Percentiles rank a stretch among this genome's conserved stretches.
Conservation (phyloP, 1,140 invertebrate genomes). For the Agrilus planipennis region DNA sequence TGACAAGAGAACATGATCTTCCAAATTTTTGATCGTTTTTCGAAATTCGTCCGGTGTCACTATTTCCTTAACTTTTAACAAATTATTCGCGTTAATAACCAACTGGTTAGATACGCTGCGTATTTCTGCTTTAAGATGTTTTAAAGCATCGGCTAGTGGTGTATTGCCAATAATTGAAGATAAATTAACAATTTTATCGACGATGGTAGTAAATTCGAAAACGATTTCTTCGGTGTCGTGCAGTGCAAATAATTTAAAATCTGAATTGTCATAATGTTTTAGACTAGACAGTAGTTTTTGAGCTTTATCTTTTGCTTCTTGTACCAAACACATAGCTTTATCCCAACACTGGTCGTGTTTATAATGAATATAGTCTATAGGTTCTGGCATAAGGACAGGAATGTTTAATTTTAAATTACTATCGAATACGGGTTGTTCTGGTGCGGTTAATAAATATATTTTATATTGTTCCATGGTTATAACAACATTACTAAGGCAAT, state of each 20-base stretch:
- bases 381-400: constrained; percentile 31
- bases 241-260: too few species aligned
- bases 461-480: constrained; percentile 45
- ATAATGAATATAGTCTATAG: constrained; percentile 25
- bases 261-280: too few species aligned
- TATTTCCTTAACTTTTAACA: constrained; percentile 15
- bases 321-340: constrained; percentile 34
- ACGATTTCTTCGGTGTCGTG: too few species aligned
- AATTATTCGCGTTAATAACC: too few species aligned
- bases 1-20: constrained; percentile 46
- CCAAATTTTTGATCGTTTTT: constrained; percentile 40
- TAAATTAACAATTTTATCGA: constrained; percentile 27
- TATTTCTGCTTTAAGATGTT: too few species aligned
- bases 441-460: constrained; percentile 42
- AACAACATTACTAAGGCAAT: constrained; percentile 37
- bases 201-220: constrained; percentile 14
- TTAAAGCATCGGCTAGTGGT: constrained; percentile 8
- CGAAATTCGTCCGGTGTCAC: constrained; percentile 25
- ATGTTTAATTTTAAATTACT: constrained; percentile 36
- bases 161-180: constrained; percentile 16
- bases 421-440: too few species aligned
- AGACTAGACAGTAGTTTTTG: constrained; percentile 36
- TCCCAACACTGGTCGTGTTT: constrained; percentile 40
- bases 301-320: constrained; percentile 30
- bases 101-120: neutral